These are phyloP conservation scores for Thereva unica DNA, from an alignment of 2,888 invertebrate genomes.

Conservation along the genomic window DNA sequence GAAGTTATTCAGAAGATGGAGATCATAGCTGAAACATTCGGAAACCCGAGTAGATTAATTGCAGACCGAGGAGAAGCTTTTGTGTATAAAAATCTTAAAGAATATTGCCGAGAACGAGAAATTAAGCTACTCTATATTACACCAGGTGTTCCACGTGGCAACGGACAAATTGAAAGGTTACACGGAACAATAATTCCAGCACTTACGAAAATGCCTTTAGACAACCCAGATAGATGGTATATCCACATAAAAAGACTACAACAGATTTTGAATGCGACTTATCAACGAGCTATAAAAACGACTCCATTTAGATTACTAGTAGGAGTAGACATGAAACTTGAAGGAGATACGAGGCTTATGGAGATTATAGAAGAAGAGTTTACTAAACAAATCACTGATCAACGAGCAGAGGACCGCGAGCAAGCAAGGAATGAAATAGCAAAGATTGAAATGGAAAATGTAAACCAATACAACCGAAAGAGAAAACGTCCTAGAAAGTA, in stretches of 20 bases:
- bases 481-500: no score
- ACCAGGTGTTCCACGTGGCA: no score
- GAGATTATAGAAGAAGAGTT: not conserved
- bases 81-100: not conserved
- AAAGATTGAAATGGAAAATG: no score
- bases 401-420: not conserved
- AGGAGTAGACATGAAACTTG: no score
- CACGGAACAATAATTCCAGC: not conserved
- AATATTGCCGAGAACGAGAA: not conserved
- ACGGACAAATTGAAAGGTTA: no score
- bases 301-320: no score
- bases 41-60: not conserved
- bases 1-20: conserved; percentile 30
- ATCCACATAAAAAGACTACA: no score
- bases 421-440: no score
- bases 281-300: no score
- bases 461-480: no score
- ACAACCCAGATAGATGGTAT: not conserved
- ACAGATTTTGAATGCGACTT: no score
- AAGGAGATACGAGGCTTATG: no score
- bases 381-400: not conserved
- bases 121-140: not conserved
- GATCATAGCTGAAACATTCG: not conserved
- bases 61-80: not conserved
- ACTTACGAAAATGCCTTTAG: not conserved